A percentile compares a stretch with the other conserved stretches of the same genome.
Evolutionary conservation across 2,888 invertebrate species (phyloP).

Genomic region (Brassicogethes aeneus): DNA sequence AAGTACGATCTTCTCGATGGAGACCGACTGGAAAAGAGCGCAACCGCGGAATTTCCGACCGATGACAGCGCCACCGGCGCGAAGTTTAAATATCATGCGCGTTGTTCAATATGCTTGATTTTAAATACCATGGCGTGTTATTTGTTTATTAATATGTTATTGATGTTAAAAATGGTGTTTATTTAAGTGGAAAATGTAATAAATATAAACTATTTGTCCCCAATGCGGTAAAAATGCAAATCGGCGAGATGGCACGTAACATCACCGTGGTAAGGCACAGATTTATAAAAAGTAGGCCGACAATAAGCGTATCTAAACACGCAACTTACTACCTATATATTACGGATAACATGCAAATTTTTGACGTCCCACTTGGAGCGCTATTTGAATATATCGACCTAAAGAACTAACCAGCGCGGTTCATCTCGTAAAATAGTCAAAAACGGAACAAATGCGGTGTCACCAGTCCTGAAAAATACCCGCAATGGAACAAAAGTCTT

Average conservation of each 20-base stretch:
- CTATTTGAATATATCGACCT: not conserved
- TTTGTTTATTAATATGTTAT: not conserved
- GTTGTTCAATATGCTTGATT: not conserved
- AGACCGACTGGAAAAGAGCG: conserved; percentile 11
- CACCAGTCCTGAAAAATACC: not conserved
- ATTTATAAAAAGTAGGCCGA: not conserved
- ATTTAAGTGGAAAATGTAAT: too few relatives aligned
- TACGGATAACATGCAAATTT: not conserved
- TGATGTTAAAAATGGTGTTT: not conserved
- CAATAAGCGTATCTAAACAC: not conserved
- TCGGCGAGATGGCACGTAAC: not conserved
- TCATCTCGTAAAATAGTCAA: too few relatives aligned
- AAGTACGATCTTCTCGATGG: conserved; percentile 9
- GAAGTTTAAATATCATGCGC: not conserved
- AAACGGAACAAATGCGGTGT: too few relatives aligned
- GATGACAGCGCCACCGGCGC: not conserved
- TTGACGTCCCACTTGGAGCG: not conserved
- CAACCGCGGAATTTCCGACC: conserved; percentile 4
- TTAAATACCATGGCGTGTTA: too few relatives aligned
- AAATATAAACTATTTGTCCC: not conserved
- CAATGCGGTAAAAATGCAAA: not conserved
- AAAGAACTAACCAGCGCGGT: too few relatives aligned
- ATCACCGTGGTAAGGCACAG: not conserved
- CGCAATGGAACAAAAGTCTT: not conserved
- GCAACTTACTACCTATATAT: not conserved